Evolutionary conservation across 2,797 vertebrate species (phyloP).

Genomic region (Sarcophilus harrisii): DNA sequence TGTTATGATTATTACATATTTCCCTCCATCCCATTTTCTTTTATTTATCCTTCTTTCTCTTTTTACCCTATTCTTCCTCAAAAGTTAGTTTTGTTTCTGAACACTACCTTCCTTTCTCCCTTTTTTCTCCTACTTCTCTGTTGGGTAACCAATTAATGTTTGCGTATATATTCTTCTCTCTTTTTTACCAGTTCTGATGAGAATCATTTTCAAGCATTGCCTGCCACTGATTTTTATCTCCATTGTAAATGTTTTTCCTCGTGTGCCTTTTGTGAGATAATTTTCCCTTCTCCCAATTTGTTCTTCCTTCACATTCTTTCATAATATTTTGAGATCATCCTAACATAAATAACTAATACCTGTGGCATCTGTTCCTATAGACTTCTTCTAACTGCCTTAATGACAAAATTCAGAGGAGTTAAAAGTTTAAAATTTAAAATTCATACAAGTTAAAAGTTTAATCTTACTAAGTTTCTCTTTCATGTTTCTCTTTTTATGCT

Average conservation of each 20-base stretch:
- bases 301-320: not conserved
- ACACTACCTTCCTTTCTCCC: not conserved
- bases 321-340: not conserved
- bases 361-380: not conserved
- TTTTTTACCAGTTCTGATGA: not conserved
- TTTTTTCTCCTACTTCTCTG: not conserved
- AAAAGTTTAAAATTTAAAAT: not conserved
- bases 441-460: not conserved
- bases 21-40: not conserved
- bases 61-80: not conserved
- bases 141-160: not conserved
- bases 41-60: not conserved
- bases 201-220: not conserved
- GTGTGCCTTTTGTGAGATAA: not conserved
- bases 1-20: not conserved
- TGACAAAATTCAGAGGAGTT: not conserved
- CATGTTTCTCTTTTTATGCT: not conserved
- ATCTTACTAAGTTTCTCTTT: not conserved
- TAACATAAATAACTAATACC: not conserved
- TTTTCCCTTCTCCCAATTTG: not conserved
- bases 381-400: not conserved
- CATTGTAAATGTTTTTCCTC: not conserved
- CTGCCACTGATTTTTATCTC: not conserved
- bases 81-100: not conserved
- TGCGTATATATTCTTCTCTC: not conserved